Base-by-base conservation (phyloP, 2,888 invertebrate genomes). In the Ichneumon xanthorius region DNA sequence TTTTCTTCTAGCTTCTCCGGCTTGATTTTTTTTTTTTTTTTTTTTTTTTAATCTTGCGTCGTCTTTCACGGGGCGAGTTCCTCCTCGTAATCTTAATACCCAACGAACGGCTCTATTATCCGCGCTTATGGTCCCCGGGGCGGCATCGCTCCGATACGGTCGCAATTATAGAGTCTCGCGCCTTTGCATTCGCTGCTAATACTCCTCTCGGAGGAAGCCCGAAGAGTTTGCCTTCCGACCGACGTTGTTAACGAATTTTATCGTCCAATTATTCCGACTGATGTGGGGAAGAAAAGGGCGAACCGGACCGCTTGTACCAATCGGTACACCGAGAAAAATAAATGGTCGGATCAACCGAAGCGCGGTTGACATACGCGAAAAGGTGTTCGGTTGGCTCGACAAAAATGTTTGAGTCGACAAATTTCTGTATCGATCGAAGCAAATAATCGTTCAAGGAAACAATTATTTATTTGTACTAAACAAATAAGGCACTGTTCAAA, bases 71-170 rank as follows among this genome's bases (percentile, higher is more conserved):
- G 75, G 45, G 55, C 82, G 65, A n/a, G 67, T 26, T 16, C 55
- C 33, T 70, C 30, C 63, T 11, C 86, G 85, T 89, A 89, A 89
- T 90, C 90, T 91, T 89, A 88, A 91, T 89, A 90, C 90, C 82
- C 85, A 88, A 85, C 87, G 88, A 90, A 91, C 89, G 88, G 88
- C 88, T 89, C 88, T 89, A 86, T 89, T 90, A 90, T 89, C 82
- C 83, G 19, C 65, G 14, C 77, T 85, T 53, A 63, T 65, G 65
- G 19, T 30, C 65, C 19, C 26, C 61, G 30, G 33, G 4, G 30
- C 68, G 75, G 70, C 72, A 81, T 78, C 73, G 26, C 61, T 87
- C 85, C 80, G 87, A 90, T 87, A 88, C 88, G 80, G 84, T 87
- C 84, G 87, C 85, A 89, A 90, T 90, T 88, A 88, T 81, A 78